Evolutionary conservation across 2,797 vertebrate genomes (phyloP), one percentile per base, ranked within the genome.

Genomic region (Characodon lateralis): DNA sequence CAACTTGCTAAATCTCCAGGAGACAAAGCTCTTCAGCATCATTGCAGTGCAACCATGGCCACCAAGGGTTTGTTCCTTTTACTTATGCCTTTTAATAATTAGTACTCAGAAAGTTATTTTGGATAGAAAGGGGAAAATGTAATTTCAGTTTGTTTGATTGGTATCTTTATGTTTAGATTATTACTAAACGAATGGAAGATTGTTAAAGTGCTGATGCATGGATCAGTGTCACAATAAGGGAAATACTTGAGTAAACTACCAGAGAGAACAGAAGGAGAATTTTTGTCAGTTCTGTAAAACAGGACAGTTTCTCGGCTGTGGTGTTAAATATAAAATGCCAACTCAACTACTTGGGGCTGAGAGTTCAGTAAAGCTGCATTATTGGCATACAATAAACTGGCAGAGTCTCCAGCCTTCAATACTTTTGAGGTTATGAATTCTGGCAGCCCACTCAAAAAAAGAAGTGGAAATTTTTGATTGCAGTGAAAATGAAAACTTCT

Each of bases 11-110:
- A 39, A 72, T 71, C 59, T 83, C 83, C 41, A 58, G 10, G 55
- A 88, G 72, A 74, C 72, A 2, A 71, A 84, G 76, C 65, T 85
- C 78, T 8, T 80, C 80, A 26, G 3, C 82, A 79, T 85, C 88
- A 73, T 86, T 80, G 69, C 83, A 82, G 81, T 75, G 89, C 92
- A 93, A 92, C 79, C 85, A 96, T 96, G 96, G 78, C 91, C 58
- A 86, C 92, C 75, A 79, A 93, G 95, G 96, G 96, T 96, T 89
- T 77, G 94, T 72, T 76, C 24, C 1, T 69, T 80, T 48, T 69
- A 77, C 13, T 39, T 74, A 53, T 22, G 12, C 81, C 41, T 76
- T 35, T 3, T 2, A 1, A 2, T 13, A 26, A 46, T 26, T 69
- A 16, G 5, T 26, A 26, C 35, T 68, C 66, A n/a, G 16, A 35